These are phyloP conservation scores for Cuniculus paca DNA, from an alignment of 2,797 vertebrate genomes.

Conservation along the genomic window DNA sequence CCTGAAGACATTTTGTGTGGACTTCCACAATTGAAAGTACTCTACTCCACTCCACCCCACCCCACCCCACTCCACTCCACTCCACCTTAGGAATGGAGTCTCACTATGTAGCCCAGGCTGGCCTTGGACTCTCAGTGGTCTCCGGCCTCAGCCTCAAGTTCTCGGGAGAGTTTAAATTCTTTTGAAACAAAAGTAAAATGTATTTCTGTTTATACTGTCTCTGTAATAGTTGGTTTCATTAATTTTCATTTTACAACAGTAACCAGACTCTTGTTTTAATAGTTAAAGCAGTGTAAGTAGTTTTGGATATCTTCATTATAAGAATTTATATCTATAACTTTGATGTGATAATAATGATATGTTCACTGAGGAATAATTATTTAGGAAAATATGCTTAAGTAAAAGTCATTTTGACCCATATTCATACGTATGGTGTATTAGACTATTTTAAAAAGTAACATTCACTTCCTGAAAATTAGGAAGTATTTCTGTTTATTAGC, in stretches of 20 bases:
- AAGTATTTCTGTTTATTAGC: background rate
- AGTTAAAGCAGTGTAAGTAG: constrained; percentile 15
- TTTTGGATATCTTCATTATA: background rate
- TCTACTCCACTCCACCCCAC: background rate
- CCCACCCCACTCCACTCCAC: too few relatives aligned
- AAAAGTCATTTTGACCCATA: constrained; percentile 16
- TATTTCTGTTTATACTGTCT: background rate
- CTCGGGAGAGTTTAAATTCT: too few relatives aligned
- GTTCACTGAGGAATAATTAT: constrained; percentile 43
- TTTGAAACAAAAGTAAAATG: background rate
- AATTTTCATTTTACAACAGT: constrained; percentile 9
- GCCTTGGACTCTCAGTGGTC: background rate
- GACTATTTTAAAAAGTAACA: constrained; percentile 27
- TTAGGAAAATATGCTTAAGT: background rate
- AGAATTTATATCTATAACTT: constrained; percentile 46
- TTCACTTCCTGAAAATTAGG: background rate
- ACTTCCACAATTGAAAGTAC: constrained; percentile 4
- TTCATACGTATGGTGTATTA: background rate
- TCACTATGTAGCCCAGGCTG: background rate
- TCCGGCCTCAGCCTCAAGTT: background rate
- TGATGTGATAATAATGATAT: constrained; percentile 19
- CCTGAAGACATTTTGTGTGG: background rate
- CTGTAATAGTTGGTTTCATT: background rate
- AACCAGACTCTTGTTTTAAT: constrained; percentile 51
- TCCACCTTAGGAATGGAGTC: background rate